Evolutionary conservation across 2,797 vertebrate species (phyloP).

Genomic region (Spinibarbus caldwelli): DNA sequence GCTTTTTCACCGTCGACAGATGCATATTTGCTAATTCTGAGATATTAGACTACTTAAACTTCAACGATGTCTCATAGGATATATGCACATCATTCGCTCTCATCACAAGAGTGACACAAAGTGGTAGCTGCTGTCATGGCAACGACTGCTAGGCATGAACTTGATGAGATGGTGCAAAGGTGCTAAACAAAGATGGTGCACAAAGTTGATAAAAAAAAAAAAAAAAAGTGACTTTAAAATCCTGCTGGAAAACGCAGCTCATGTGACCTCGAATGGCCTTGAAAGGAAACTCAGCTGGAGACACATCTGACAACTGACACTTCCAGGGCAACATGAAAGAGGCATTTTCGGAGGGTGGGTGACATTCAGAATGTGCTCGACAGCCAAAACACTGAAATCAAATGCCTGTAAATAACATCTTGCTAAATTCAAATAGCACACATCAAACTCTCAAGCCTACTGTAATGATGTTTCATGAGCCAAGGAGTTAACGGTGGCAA

Average conservation of each 20-base stretch:
- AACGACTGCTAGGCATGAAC: constrained; percentile 52
- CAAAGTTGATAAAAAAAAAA: constrained; percentile 26
- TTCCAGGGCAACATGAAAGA: constrained; percentile 51
- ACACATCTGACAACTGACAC: constrained; percentile 41
- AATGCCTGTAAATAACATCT: constrained; percentile 38
- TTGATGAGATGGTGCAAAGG: constrained; percentile 51
- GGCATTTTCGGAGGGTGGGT: neutral
- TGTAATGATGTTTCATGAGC: constrained; percentile 3
- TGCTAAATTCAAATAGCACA: constrained; percentile 31
- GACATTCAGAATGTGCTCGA: constrained; percentile 28
- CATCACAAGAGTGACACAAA: constrained; percentile 60
- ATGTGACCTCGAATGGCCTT: constrained; percentile 33
- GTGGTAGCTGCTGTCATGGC: constrained; percentile 64
- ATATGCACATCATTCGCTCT: constrained; percentile 52
- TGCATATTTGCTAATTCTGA: constrained; percentile 2
- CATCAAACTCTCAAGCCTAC: constrained; percentile 4
- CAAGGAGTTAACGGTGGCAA: neutral
- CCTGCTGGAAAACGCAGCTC: constrained; percentile 8
- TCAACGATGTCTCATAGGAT: constrained; percentile 3
- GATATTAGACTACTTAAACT: constrained; percentile 12
- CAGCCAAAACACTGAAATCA: constrained; percentile 37
- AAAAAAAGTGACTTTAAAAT: neutral
- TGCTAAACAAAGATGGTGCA: constrained; percentile 21
- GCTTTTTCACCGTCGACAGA: neutral
- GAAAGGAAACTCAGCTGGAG: constrained; percentile 32